Conservation (phyloP, 2,888 invertebrate species). For the Branchipolynoe longqiensis region DNA sequence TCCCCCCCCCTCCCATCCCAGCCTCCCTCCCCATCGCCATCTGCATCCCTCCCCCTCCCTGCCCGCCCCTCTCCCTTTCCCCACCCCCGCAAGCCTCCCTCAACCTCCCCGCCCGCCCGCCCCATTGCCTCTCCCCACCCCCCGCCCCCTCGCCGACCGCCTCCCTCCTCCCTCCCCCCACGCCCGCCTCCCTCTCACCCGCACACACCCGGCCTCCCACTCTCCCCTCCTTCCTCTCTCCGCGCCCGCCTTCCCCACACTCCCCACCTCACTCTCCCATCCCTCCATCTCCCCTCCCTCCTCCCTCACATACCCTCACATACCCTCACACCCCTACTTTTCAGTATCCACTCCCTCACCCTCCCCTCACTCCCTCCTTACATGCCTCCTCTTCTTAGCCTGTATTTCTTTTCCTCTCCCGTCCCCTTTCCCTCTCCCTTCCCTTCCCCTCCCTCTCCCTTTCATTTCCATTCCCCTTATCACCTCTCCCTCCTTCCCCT, state of each 20-base stretch:
- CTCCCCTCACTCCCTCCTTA: no score
- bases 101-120: background rate
- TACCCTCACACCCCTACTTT: no score
- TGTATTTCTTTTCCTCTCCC: no score
- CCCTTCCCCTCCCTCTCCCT: no score
- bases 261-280: background rate
- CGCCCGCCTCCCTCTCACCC: background rate
- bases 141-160: background rate
- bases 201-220: background rate
- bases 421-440: no score
- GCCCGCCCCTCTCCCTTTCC: background rate
- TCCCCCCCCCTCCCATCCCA: background rate
- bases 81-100: background rate
- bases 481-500: no score
- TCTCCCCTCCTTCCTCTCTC: background rate
- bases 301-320: background rate
- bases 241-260: background rate
- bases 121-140: slow-evolving; percentile 15
- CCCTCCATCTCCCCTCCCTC: no score
- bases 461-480: no score
- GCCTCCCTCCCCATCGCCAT: no score
- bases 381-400: no score
- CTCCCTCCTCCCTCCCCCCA: background rate
- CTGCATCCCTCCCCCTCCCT: background rate
- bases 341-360: no score